Evolutionary conservation across 92 coral and sea anemone species (phyloP).

Genomic region (Phenganax subtilis): DNA sequence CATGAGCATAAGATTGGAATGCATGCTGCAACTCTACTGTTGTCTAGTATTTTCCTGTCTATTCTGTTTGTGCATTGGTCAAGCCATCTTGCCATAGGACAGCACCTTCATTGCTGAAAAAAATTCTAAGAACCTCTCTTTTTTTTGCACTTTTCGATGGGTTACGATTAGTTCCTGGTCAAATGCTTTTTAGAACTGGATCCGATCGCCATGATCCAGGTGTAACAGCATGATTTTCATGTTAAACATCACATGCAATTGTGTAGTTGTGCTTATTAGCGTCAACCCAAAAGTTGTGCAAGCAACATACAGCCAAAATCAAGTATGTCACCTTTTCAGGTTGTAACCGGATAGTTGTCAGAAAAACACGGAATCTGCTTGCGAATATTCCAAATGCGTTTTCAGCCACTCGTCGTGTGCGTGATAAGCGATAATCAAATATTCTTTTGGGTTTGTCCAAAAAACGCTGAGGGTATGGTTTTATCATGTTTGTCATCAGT

Average conservation of each 20-base stretch:
- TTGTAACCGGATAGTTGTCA: slow-evolving; percentile 22
- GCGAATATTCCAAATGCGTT: slow-evolving; percentile 42
- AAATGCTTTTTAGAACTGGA: slow-evolving; percentile 35
- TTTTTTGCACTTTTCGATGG: slow-evolving; percentile 46
- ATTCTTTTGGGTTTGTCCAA: slow-evolving; percentile 35
- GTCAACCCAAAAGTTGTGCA: slow-evolving; percentile 47
- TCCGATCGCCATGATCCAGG: slow-evolving; percentile 50
- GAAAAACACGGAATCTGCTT: slow-evolving; percentile 33
- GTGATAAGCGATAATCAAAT: slow-evolving; percentile 37
- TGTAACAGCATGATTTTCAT: slow-evolving; percentile 30
- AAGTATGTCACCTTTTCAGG: slow-evolving; percentile 40
- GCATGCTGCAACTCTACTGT: neutral
- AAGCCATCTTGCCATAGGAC: slow-evolving; percentile 48
- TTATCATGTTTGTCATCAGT: slow-evolving; percentile 24
- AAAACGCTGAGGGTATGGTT: slow-evolving; percentile 41
- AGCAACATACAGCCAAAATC: slow-evolving; percentile 40
- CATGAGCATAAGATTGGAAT: neutral
- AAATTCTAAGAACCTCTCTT: slow-evolving; percentile 38
- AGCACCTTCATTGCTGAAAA: slow-evolving; percentile 44
- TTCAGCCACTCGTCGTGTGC: slow-evolving; percentile 33
- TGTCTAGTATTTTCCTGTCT: too few species aligned
- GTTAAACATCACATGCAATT: slow-evolving; percentile 47
- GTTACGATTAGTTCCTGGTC: slow-evolving; percentile 31
- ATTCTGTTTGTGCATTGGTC: neutral
- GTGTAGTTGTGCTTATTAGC: slow-evolving; percentile 49